These are phyloP conservation scores for Masticophis lateralis DNA, from an alignment of 2,797 vertebrate genomes.

Conservation along the genomic window DNA sequence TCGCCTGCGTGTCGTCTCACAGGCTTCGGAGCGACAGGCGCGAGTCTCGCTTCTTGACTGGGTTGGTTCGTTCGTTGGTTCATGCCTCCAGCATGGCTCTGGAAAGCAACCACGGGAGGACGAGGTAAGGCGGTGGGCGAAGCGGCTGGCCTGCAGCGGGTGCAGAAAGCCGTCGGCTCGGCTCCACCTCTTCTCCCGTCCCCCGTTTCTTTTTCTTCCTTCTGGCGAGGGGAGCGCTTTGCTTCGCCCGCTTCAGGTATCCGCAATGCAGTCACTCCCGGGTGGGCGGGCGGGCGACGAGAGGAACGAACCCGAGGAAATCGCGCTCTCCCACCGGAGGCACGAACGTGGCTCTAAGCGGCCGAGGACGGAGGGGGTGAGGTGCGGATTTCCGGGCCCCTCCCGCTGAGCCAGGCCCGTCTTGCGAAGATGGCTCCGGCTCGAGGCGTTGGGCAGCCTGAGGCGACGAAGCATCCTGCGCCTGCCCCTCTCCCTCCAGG, in stretches of 20 bases:
- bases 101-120: background rate
- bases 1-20: background rate
- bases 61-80: too few relatives aligned
- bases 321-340: background rate
- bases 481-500: background rate
- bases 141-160: background rate
- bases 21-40: background rate
- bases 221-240: background rate
- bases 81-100: slow-evolving; percentile 4
- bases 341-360: background rate
- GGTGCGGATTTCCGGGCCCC: background rate
- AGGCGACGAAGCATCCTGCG: background rate
- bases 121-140: background rate
- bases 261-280: background rate
- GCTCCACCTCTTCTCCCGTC: too few relatives aligned
- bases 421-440: background rate
- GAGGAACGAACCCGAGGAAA: background rate
- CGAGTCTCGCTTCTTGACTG: background rate
- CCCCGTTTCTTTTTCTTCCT: too few relatives aligned
- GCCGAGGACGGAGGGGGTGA: background rate
- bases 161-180: too few relatives aligned
- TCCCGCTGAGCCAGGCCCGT: background rate
- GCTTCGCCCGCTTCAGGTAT: background rate
- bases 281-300: background rate
- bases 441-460: background rate